Evolutionary conservation across 2,888 invertebrate genomes (phyloP), one percentile per base, ranked within the genome.

Genomic region (Drosophila recens): DNA sequence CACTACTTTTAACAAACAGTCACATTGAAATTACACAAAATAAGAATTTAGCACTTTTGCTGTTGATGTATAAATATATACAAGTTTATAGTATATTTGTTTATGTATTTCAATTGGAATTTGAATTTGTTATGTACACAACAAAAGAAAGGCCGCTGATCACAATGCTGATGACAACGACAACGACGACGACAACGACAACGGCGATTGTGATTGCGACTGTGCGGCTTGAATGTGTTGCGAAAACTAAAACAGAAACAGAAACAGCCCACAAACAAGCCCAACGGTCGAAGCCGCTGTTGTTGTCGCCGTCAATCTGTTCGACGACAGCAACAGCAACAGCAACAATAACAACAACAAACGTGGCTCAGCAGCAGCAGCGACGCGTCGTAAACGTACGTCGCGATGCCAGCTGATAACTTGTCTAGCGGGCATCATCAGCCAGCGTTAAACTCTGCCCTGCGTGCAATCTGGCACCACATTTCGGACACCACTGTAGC

Each of bases 191-290:
- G 27, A 5, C 36, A 38, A 15, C n/a, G n/a, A 36, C 43, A 38
- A 58, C 30, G 40, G 62, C 42, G 59, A 42, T 23, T 51, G 45
- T 48, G 75, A 45, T 38, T 56, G 81, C 69, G 84, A 83, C 84
- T 87, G 89, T 79, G 81, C 70, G 85, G 84, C 75, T 84, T 87
- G 89, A 68, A 76, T 80, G 84, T 89, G 71, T 83, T 87, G 84
- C 79, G 89, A 83, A 84, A 84, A 84, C 89, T 84, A 89, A 84
- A 88, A 84, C 75, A 71, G 72, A 57, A 71, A 68, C 70, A 68
- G 72, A 73, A 79, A 76, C 79, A 66, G 79, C 62, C 61, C 79
- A 67, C 72, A 74, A 73, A 58, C 75, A 67, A 62, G 63, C 74
- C 75, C 73, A 77, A 66, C 72, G 70, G 49, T 64, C 57, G 75